Percentiles rank a stretch among this genome's conserved stretches.
These are phyloP conservation scores for Peromyscus aztecus DNA, from an alignment of 2,797 vertebrate species.

Conservation along the genomic window DNA sequence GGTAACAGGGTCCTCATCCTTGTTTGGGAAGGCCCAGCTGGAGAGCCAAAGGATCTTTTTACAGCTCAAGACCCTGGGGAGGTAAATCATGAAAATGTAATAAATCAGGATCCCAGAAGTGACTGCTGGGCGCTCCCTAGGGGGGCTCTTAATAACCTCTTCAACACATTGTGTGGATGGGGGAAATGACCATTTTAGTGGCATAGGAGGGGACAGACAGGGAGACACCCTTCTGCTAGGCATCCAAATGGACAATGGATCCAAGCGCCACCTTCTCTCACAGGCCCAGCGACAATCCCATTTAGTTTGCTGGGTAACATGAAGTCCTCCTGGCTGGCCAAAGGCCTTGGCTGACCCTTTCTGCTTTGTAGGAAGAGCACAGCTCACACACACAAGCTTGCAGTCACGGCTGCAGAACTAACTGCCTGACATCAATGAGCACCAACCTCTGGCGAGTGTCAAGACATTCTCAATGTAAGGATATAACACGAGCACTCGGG, in stretches of 20 bases:
- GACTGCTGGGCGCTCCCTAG: neutral
- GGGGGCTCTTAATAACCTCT: constrained; percentile 22
- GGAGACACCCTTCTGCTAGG: neutral
- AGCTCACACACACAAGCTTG: constrained; percentile 1
- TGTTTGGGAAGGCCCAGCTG: constrained; percentile 9
- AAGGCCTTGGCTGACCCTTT: neutral
- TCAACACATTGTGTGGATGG: neutral
- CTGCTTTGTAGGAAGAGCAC: neutral
- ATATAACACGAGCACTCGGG: too few species aligned
- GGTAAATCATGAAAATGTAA: neutral
- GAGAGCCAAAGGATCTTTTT: neutral
- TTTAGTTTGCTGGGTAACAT: neutral
- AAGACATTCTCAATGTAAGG: constrained; percentile 49
- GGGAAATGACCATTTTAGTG: neutral
- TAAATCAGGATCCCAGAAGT: neutral
- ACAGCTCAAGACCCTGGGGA: neutral
- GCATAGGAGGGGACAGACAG: neutral
- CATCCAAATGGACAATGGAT: neutral
- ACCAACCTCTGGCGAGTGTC: neutral
- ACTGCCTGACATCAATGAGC: constrained; percentile 52
- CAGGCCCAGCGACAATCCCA: neutral
- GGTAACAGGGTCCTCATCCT: neutral
- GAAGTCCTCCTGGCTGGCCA: neutral
- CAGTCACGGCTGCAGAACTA: neutral
- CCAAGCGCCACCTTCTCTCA: too few species aligned